phyloP scores from a whole-genome alignment of 2,113 vertebrate species.

The Ceyx melanurus region DNA sequence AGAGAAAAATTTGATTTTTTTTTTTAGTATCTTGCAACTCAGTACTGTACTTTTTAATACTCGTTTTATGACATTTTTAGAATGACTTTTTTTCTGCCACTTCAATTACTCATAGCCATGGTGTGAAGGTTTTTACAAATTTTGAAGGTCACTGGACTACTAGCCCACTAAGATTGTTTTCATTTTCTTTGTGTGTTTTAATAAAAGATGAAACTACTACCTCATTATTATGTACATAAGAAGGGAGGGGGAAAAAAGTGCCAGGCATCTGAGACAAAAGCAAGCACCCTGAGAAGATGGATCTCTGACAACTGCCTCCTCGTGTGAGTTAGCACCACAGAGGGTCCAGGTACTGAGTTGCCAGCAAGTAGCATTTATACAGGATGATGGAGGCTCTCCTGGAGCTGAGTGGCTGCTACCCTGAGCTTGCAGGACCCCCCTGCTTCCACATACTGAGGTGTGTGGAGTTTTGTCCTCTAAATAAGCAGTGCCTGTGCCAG shows the following conservation, averaged over 20 bases:
- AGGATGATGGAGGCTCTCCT: background rate
- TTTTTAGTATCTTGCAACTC: background rate
- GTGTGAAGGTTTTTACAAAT: background rate
- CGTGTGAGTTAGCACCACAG: background rate
- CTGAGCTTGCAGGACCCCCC: background rate
- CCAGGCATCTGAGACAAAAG: background rate
- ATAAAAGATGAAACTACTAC: conserved; percentile 31
- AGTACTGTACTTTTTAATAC: background rate
- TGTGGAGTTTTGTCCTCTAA: background rate
- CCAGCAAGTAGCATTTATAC: background rate
- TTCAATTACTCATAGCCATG: background rate
- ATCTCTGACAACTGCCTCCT: background rate
- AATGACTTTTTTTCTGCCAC: background rate
- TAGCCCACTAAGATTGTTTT: background rate
- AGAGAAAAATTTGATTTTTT: background rate
- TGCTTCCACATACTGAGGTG: background rate
- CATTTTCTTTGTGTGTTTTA: background rate
- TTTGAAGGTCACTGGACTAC: background rate
- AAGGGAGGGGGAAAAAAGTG: background rate
- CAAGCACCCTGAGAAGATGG: background rate
- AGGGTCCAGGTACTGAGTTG: background rate
- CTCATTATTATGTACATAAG: background rate
- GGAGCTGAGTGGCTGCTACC: background rate
- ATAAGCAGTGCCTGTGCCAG: background rate
- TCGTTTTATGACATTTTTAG: background rate